Base-by-base conservation (phyloP, 1,140 invertebrate species). In the Diorhabda elongata region DNA sequence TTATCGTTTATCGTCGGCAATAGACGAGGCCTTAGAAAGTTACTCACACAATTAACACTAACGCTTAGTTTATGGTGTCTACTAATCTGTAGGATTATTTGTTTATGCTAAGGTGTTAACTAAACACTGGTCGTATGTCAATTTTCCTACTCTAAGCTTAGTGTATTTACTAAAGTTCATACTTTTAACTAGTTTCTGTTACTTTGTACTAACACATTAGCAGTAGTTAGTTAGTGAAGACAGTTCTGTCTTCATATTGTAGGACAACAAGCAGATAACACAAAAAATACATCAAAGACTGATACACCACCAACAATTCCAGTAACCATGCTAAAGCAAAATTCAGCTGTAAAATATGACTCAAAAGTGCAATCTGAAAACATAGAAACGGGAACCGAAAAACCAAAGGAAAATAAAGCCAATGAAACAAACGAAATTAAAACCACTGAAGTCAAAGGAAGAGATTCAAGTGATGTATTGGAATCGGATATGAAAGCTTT, bases 251-350 rank as follows among this genome's bases (percentile, higher is more conserved):
- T 52, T 52, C 4, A 52, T 8, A 52, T 52, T 52, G 47, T 52
- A 52, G 47, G 47, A 6, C 47, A 52, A 52, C 47, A 52, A 52
- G n/a, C 47, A 52, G 47, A 52, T 26, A 26, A 26, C 4, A n/a
- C 60, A 52, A 52, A 58, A 62, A 57, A 47, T 45, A 7, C 59
- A 41, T 60, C 47, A 11, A 58, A 58, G 61, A 47, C 44, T 66
- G 58, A 64, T 26, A 60, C 7, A 65, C 44, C 52, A 6, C 47
- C 58, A 44, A 58, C 58, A 60, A 60, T 60, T 60, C 59, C 59
- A 60, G 11, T 44, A 44, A 62, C 8, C 44, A 45, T 61, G 11
- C 66, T 42, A 2, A 58, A 52, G 41, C 42, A 44, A 63, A 63
- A 47, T 63, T 43, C 42, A 11, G 42, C 41, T 63, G 43, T n/a